Evolutionary conservation across 2,113 vertebrate species (phyloP).

Genomic region (Esox niger): DNA sequence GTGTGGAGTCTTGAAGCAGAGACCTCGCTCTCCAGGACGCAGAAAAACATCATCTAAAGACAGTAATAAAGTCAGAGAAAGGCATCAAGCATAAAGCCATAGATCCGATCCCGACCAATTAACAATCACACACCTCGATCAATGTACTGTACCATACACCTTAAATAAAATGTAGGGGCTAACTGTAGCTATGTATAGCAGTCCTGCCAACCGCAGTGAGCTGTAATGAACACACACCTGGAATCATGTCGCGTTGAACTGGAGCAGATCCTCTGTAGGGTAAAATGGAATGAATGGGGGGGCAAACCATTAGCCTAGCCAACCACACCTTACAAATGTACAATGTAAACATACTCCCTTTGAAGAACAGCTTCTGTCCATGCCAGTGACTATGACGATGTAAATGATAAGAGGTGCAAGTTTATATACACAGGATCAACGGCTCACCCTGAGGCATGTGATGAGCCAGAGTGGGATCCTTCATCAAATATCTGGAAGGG

Average conservation of each 20-base stretch:
- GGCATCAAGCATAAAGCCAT: neutral
- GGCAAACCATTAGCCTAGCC: neutral
- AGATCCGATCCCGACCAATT: neutral
- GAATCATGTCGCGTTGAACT: neutral
- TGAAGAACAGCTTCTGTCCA: no score
- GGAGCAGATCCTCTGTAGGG: neutral
- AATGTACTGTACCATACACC: no score
- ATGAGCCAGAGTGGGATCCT: neutral
- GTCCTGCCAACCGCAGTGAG: no score
- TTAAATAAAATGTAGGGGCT: no score
- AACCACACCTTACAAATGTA: no score
- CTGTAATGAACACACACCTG: constrained; percentile 2
- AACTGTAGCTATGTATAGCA: neutral
- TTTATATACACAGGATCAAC: neutral
- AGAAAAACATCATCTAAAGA: constrained; percentile 8
- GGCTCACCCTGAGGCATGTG: neutral
- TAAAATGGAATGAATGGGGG: neutral
- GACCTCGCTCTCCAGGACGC: neutral
- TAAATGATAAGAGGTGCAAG: neutral
- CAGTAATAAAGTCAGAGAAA: neutral
- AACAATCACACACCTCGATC: neutral
- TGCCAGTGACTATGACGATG: no score
- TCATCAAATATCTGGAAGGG: constrained; percentile 13
- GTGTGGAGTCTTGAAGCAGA: neutral
- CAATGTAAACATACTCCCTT: no score